Percentiles rank a stretch among this genome's conserved stretches.
phyloP scores from a whole-genome alignment of 2,888 invertebrate species.

The Crepidodera aurea region DNA sequence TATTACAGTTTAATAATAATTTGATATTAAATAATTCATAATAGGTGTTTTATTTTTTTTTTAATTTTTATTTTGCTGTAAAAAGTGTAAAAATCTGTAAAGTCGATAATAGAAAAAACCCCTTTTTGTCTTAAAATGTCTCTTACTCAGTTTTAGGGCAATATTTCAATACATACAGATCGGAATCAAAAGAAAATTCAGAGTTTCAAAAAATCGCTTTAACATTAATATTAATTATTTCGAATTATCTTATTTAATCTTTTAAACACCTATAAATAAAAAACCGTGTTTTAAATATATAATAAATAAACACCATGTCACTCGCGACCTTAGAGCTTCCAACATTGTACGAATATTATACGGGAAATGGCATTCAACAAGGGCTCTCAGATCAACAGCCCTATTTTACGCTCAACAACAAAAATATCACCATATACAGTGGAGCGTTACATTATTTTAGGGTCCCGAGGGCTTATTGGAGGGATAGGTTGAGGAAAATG shows the following conservation, averaged over 20 bases:
- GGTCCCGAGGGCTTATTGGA: slow-evolving; percentile 79
- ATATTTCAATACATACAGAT: too few species aligned
- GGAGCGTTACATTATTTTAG: slow-evolving; percentile 86
- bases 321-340: neutral
- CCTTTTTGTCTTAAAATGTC: too few species aligned
- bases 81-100: too few species aligned
- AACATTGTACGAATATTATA: slow-evolving; percentile 60
- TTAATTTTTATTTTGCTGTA: too few species aligned
- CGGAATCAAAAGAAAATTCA: too few species aligned
- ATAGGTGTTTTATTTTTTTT: too few species aligned
- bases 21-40: too few species aligned
- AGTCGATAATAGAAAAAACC: too few species aligned
- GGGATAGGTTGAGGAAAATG: slow-evolving; percentile 77
- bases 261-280: neutral
- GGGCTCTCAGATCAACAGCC: slow-evolving; percentile 52
- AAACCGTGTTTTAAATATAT: neutral
- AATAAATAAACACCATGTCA: neutral
- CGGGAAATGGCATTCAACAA: slow-evolving; percentile 53
- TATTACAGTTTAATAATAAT: too few species aligned
- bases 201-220: too few species aligned
- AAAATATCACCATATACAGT: slow-evolving; percentile 60
- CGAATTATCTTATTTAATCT: neutral
- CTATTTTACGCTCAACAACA: slow-evolving; percentile 60
- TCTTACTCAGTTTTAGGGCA: too few species aligned
- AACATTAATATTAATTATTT: too few species aligned